A percentile compares a stretch with the other conserved stretches of the same genome.
Conservation (phyloP, 2,888 invertebrate species). For the Noctua janthina region DNA sequence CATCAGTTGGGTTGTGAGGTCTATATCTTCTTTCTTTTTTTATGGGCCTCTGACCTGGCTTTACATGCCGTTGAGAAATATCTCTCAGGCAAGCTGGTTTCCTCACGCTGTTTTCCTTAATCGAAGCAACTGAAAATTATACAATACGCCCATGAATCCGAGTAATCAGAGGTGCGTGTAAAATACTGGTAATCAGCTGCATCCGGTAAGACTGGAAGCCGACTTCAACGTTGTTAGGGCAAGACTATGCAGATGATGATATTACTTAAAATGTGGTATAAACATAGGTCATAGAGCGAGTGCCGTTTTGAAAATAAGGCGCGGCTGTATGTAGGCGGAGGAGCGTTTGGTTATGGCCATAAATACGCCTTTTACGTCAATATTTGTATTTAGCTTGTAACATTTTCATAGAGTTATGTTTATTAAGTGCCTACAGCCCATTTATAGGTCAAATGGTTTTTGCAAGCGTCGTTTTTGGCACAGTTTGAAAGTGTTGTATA, state of each 20-base stretch:
- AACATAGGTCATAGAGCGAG: conserved; percentile 50
- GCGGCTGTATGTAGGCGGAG: conserved; percentile 45
- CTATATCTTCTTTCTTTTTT: too few species aligned
- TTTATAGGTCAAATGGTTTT: conserved; percentile 38
- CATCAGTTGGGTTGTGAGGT: background rate
- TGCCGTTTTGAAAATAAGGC: conserved; percentile 51
- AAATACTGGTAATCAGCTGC: background rate
- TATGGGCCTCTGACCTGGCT: too few species aligned
- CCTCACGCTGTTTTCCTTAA: too few species aligned
- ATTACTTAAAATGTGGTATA: conserved; percentile 23
- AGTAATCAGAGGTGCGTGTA: too few species aligned
- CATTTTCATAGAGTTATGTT: conserved; percentile 33
- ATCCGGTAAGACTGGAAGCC: background rate
- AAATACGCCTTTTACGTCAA: conserved; percentile 49
- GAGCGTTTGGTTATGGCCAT: conserved; percentile 27
- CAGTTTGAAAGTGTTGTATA: background rate
- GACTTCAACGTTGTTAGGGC: background rate
- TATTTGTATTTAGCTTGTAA: conserved; percentile 25
- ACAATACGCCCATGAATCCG: too few species aligned
- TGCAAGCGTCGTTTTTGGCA: conserved; percentile 9
- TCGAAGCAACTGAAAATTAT: too few species aligned
- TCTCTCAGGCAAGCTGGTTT: too few species aligned
- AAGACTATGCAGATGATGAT: conserved; percentile 3
- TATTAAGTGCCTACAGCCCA: conserved; percentile 32
- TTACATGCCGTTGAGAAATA: too few species aligned